phyloP scores from a whole-genome alignment of 2,113 vertebrate species.

The Montifringilla adamsi region DNA sequence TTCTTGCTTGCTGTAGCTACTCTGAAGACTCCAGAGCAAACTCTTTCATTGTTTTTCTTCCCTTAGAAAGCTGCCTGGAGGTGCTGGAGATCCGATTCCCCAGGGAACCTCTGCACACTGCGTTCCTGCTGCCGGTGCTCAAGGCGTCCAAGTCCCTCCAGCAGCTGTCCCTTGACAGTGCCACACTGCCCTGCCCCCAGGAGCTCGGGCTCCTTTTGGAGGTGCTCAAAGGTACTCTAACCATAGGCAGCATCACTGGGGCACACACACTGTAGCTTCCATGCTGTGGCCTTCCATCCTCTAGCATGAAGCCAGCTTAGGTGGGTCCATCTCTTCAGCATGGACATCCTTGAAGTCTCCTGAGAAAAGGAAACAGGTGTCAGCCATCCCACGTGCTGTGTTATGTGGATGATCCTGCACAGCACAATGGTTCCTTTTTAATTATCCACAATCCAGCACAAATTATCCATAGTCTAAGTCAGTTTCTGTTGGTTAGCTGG shows the following conservation, averaged over 20 bases:
- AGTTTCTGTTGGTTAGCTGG: background rate
- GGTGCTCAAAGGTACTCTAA: constrained; percentile 76
- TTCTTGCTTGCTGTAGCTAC: background rate
- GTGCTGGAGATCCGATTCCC: constrained; percentile 81
- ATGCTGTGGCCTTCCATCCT: background rate
- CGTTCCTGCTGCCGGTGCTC: constrained; percentile 72
- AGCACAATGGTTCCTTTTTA: background rate
- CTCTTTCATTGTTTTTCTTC: background rate
- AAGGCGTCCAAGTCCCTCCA: constrained; percentile 74
- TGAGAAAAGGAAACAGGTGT: background rate
- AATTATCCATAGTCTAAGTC: background rate
- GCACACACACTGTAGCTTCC: background rate
- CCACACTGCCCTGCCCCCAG: constrained; percentile 66
- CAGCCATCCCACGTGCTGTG: background rate
- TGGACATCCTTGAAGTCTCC: background rate
- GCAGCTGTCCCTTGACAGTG: constrained; percentile 78
- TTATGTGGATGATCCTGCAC: background rate
- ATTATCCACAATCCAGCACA: background rate
- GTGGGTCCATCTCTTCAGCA: background rate
- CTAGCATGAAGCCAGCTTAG: background rate
- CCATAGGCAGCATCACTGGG: background rate
- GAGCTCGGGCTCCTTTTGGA: constrained; percentile 71
- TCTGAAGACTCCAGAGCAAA: background rate
- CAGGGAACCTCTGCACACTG: constrained; percentile 70
- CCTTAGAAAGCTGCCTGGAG: constrained; percentile 77